phyloP scores from a whole-genome alignment of 1,140 invertebrate species.

The Hirudo medicinalis region DNA sequence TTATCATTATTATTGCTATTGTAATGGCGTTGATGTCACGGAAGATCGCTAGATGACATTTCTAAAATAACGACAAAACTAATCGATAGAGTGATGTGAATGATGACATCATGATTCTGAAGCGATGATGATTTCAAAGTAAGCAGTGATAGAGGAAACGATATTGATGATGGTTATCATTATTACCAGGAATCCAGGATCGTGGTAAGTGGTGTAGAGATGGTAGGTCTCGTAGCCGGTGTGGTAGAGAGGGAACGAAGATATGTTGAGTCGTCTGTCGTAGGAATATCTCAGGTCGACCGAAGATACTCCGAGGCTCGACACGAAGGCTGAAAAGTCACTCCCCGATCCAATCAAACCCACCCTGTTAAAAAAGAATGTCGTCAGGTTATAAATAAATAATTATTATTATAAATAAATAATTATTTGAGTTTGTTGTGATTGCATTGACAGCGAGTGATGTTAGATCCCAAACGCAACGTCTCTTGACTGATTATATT shows the following conservation, averaged over 20 bases:
- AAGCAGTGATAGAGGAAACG: not conserved
- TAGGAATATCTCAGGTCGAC: constrained; percentile 32
- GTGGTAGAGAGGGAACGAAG: constrained; percentile 41
- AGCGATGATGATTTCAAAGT: too few species aligned
- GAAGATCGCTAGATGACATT: too few species aligned
- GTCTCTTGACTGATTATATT: too few species aligned
- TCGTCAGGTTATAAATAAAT: too few species aligned
- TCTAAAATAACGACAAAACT: not conserved
- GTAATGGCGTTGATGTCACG: too few species aligned
- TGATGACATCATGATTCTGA: not conserved
- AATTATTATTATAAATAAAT: too few species aligned
- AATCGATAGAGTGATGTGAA: not conserved
- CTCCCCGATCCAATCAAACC: constrained; percentile 34
- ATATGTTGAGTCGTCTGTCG: constrained; percentile 23
- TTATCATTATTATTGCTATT: too few species aligned
- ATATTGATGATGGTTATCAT: not conserved
- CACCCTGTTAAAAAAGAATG: constrained; percentile 23
- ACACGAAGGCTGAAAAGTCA: constrained; percentile 36
- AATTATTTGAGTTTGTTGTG: too few species aligned
- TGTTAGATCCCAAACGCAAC: too few species aligned
- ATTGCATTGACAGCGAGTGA: too few species aligned
- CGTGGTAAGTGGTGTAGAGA: constrained; percentile 36
- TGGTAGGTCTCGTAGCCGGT: constrained; percentile 42
- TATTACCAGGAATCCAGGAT: constrained; percentile 30
- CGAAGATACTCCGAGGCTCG: constrained; percentile 33